Conservation (phyloP, 2,113 vertebrate species). For the Protomyctophum bolini region DNA sequence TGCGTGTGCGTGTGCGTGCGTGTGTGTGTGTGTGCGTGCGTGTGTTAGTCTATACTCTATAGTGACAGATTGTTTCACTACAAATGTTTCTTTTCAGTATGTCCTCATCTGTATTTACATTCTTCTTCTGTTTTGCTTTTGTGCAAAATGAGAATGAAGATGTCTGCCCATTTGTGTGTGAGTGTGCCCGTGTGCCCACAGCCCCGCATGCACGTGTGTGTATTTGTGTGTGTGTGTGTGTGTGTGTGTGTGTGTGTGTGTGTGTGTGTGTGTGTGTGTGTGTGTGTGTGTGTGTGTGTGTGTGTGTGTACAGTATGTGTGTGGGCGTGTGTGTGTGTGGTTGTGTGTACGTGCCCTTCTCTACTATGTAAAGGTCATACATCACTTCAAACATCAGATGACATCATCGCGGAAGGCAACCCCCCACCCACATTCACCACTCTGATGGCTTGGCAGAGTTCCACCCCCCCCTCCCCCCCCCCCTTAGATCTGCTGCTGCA, state of each 20-base stretch:
- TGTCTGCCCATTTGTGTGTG: slow-evolving; percentile 28
- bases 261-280: background rate
- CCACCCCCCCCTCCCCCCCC: slow-evolving; percentile 48
- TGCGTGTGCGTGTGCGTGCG: no score
- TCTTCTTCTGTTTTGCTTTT: slow-evolving; percentile 40
- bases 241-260: background rate
- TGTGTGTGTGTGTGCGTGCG: no score
- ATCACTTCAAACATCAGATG: slow-evolving; percentile 64
- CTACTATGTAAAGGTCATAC: slow-evolving; percentile 60
- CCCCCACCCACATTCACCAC: slow-evolving; percentile 46
- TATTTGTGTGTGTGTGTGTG: background rate
- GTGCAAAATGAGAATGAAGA: slow-evolving; percentile 68
- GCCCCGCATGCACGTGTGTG: background rate
- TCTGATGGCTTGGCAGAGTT: slow-evolving; percentile 61
- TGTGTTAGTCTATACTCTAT: no score
- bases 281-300: background rate
- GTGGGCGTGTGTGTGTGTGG: background rate
- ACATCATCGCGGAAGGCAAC: slow-evolving; percentile 54
- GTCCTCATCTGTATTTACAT: background rate
- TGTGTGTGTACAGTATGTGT: background rate
- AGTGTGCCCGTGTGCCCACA: background rate
- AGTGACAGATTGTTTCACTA: no score
- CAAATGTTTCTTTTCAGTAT: slow-evolving; percentile 73
- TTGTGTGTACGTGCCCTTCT: background rate
- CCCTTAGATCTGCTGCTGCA: slow-evolving; percentile 45